Base-by-base conservation (phyloP, 2,113 vertebrate genomes). In the Tyto alba region DNA sequence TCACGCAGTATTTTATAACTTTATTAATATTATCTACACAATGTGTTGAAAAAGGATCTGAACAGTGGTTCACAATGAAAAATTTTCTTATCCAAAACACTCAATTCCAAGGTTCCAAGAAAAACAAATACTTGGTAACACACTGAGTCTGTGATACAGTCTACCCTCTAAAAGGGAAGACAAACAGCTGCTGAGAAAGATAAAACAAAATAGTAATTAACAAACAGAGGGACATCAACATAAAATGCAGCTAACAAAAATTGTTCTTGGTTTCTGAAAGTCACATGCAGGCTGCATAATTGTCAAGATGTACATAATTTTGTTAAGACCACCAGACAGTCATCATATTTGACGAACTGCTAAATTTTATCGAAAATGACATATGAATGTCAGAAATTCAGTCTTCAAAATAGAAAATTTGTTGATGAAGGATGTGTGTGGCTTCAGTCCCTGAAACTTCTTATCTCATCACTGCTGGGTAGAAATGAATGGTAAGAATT, bases 61-160 rank as follows among this genome's bases (percentile, higher is more conserved):
- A 89, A 30, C 32, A 43, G 26, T 32, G 10, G 21, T 77, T 89
- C 48, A 69, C 29, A 40, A 25, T 74, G 40, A 88, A 95, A 96
- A 86, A 74, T 45, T 57, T 91, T 85, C 45, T 82, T 62, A 76
- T 89, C 81, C 92, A 74, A 88, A 97, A 76, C 57, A 47, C 22
- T 82, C 55, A 34, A 34, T 89, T 89, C 68, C 79, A 66, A 88
- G 76, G 48, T 93, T 96, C 66, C 66, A 88, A 72, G 81, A 90
- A 95, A 96, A 96, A 67, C 40, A 96, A 96, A 89, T 96, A 97
- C 93, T 96, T 95, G 77, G 40, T 87, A 91, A 91, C 32, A 90
- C 38, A 86, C 38, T 69, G 60, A 69, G 17, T 69, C 62, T 90
- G 47, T 90, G 90, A 92, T 89, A 81, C 27, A 57, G 81, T 72